phyloP scores from a whole-genome alignment of 2,113 vertebrate genomes.

The Diadophis punctatus region DNA sequence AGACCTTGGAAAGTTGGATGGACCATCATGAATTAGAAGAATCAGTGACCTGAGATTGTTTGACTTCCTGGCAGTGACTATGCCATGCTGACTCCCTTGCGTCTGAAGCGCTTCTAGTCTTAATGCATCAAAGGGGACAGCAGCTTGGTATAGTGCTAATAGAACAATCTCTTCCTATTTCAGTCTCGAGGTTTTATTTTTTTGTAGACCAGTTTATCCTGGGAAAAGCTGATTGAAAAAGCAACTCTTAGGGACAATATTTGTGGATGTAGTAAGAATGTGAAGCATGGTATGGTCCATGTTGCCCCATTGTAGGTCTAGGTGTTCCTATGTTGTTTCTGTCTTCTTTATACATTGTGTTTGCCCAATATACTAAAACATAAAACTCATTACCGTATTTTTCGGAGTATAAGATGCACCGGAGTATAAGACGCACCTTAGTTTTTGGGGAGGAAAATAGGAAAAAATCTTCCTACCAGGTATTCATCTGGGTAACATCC shows the following conservation, averaged over 20 bases:
- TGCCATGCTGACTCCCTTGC: neutral
- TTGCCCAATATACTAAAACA: neutral
- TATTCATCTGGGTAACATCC: too few species aligned
- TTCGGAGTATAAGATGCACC: too few species aligned
- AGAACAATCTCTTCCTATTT: neutral
- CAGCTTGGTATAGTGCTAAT: neutral
- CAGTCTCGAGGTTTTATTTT: neutral
- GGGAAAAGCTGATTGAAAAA: neutral
- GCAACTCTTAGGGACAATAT: neutral
- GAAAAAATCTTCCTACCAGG: too few species aligned
- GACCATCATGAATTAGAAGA: neutral
- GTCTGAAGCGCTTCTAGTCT: neutral
- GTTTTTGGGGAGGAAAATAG: too few species aligned
- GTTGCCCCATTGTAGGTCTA: neutral
- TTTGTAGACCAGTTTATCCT: neutral
- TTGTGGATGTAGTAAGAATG: neutral
- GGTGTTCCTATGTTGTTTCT: neutral
- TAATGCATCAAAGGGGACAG: neutral
- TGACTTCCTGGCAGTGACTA: neutral
- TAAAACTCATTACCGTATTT: too few species aligned
- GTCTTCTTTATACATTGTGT: neutral
- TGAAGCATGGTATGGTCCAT: neutral
- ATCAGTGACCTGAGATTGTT: neutral
- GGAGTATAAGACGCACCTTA: too few species aligned
- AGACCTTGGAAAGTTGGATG: neutral